Conservation (phyloP, 2,797 vertebrate species). For the Tokudaia tokunoshimensis region DNA sequence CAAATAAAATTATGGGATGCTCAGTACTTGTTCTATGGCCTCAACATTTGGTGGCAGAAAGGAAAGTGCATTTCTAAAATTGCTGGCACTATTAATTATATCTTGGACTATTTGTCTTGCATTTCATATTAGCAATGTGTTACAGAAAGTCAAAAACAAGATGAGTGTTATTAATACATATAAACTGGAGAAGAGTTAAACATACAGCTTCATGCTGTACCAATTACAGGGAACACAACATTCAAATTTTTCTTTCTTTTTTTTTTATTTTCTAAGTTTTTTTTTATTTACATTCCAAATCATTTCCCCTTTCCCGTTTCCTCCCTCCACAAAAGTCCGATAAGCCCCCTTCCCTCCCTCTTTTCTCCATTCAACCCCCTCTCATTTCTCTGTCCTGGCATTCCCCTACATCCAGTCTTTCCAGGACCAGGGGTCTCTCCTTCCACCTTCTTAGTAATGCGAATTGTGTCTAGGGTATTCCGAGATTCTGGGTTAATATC, state of each 20-base stretch:
- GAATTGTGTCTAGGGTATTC: no score
- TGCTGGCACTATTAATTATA: neutral
- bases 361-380: no score
- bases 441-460: no score
- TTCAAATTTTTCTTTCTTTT: conserved; percentile 53
- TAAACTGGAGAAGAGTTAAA: neutral
- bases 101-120: conserved; percentile 42
- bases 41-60: conserved; percentile 58
- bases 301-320: no score
- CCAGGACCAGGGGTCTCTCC: no score
- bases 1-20: conserved; percentile 56
- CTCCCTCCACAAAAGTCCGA: no score
- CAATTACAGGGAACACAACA: conserved; percentile 22
- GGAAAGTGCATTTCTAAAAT: conserved; percentile 47
- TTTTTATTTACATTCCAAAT: no score
- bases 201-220: neutral
- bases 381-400: no score
- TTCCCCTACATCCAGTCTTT: no score
- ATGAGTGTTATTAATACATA: neutral
- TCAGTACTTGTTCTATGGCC: conserved; percentile 60
- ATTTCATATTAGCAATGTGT: conserved; percentile 47
- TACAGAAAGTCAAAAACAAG: conserved; percentile 23
- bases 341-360: no score
- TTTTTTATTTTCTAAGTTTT: no score
- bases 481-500: no score